Evolutionary conservation across 2,113 vertebrate species (phyloP).

Genomic region (Zeus faber): DNA sequence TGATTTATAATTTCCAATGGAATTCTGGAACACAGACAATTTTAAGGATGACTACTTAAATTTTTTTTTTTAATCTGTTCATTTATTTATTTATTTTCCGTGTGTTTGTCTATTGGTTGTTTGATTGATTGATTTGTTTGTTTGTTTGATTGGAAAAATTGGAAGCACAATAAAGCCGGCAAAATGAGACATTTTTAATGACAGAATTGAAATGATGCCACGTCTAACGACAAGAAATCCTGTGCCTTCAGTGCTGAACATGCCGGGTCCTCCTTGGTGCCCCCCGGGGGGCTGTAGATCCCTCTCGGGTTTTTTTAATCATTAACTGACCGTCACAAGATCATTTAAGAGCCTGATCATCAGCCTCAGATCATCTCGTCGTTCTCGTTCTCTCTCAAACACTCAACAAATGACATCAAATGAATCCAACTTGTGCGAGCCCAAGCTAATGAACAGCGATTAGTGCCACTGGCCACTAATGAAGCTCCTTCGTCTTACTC

Average conservation of each 20-base stretch:
- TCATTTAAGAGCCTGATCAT: constrained; percentile 34
- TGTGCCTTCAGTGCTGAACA: too few species aligned
- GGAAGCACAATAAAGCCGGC: too few species aligned
- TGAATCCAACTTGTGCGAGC: constrained; percentile 29
- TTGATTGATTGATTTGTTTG: not conserved
- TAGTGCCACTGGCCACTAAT: constrained; percentile 60
- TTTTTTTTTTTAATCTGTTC: not conserved
- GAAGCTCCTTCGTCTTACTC: constrained; percentile 19
- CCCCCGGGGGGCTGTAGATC: not conserved
- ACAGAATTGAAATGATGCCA: not conserved
- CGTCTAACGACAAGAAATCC: not conserved
- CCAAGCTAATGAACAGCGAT: constrained; percentile 63
- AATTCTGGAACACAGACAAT: too few species aligned
- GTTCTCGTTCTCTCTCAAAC: too few species aligned
- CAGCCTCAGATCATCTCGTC: constrained; percentile 17
- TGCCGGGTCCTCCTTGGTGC: not conserved
- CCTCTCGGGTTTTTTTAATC: constrained; percentile 7
- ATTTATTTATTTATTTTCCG: not conserved
- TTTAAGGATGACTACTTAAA: too few species aligned
- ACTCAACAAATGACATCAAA: too few species aligned
- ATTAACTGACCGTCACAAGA: constrained; percentile 19
- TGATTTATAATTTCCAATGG: too few species aligned
- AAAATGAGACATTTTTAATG: not conserved
- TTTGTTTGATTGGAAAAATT: not conserved
- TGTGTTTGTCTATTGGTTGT: not conserved